Percentiles rank a stretch among this genome's conserved stretches.
phyloP scores from a whole-genome alignment of 2,888 invertebrate species.

The Quadroppia sp. region DNA sequence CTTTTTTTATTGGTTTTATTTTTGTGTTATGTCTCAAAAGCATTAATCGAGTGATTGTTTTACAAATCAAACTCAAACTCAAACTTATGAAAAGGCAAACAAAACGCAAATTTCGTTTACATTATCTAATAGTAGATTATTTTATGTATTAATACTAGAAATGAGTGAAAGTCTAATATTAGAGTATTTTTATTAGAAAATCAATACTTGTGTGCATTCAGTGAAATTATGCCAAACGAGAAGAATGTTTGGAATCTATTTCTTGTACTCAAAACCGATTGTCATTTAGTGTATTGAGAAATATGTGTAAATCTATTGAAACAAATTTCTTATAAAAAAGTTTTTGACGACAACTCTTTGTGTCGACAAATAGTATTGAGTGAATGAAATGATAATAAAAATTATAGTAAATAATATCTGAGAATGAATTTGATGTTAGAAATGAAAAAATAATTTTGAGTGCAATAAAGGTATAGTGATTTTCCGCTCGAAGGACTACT shows the following conservation, averaged over 20 bases:
- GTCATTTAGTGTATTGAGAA: slow-evolving; percentile 11
- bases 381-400: slow-evolving; percentile 19
- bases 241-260: slow-evolving; percentile 12
- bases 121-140: neutral
- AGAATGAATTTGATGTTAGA: slow-evolving; percentile 11
- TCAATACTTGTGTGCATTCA: neutral
- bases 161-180: slow-evolving; percentile 15
- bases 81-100: neutral
- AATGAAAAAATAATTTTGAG: slow-evolving; percentile 23
- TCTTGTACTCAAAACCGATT: neutral
- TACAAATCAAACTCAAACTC: slow-evolving; percentile 7
- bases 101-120: slow-evolving; percentile 17
- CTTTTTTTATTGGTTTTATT: neutral
- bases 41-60: slow-evolving; percentile 21
- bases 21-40: neutral
- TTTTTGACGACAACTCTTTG: neutral
- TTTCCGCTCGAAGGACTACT: slow-evolving; percentile 27
- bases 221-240: neutral
- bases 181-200: slow-evolving; percentile 21
- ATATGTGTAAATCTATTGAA: slow-evolving; percentile 21
- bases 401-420: neutral
- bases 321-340: neutral
- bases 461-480: slow-evolving; percentile 26
- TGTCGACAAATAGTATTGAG: neutral
- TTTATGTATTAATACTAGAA: neutral